Percentiles rank a stretch among this genome's conserved stretches.
These are phyloP conservation scores for Euzetes globulus DNA, from an alignment of 2,888 invertebrate species.

Conservation along the genomic window DNA sequence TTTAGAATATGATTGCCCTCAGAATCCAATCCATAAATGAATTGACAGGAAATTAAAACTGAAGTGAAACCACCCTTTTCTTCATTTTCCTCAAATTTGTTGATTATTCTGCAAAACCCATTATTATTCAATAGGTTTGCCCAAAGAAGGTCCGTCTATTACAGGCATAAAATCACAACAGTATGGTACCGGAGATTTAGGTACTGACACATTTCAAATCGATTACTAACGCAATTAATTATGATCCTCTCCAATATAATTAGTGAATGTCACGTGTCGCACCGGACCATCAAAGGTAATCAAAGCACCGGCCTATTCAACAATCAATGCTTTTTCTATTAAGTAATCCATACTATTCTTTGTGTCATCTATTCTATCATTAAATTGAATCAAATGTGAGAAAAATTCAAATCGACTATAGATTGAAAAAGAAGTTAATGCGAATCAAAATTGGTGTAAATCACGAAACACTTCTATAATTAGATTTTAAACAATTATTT, in stretches of 20 bases:
- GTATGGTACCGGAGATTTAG: conserved; percentile 40
- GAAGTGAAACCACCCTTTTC: conserved; percentile 10
- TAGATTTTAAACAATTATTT: neutral
- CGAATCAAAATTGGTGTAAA: neutral
- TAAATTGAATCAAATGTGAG: neutral
- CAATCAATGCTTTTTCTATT: neutral
- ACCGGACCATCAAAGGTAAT: conserved; percentile 41
- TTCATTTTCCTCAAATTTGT: neutral
- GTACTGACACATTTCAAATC: neutral
- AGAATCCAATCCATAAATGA: neutral
- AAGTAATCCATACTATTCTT: neutral
- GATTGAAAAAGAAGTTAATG: neutral
- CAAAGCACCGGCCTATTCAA: neutral
- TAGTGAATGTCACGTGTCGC: conserved; percentile 40
- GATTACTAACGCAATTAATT: neutral
- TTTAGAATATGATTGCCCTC: neutral
- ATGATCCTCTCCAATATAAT: neutral
- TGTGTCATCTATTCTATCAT: neutral
- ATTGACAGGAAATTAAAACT: conserved; percentile 25
- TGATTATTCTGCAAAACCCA: neutral
- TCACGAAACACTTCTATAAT: neutral
- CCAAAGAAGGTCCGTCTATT: conserved; percentile 41
- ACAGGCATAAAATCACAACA: conserved; percentile 39
- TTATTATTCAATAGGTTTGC: conserved; percentile 37
- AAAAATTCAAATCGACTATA: conserved; percentile 4